phyloP scores from a whole-genome alignment of 2,888 invertebrate genomes.

The Synanthedon myopaeformis region DNA sequence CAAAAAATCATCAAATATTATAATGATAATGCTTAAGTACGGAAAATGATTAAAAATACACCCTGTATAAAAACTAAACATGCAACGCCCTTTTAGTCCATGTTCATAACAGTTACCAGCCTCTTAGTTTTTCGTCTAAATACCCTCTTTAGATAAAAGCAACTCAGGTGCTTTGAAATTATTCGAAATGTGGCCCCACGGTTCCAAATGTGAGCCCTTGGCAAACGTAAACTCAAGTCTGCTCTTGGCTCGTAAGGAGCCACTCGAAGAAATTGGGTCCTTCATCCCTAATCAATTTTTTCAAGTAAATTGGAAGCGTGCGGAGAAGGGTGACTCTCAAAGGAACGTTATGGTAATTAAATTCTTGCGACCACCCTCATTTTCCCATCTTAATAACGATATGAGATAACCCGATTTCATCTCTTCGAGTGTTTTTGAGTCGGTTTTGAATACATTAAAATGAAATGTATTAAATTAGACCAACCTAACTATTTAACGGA shows the following conservation, averaged over 20 bases:
- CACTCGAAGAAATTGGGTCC: slow-evolving; percentile 8
- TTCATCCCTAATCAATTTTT: slow-evolving; percentile 15
- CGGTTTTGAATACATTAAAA: no score
- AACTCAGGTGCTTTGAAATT: slow-evolving; percentile 9
- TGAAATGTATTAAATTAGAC: no score
- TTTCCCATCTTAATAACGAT: no score
- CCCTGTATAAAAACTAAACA: no score
- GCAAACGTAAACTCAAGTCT: slow-evolving; percentile 9
- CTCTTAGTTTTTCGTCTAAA: slow-evolving; percentile 3
- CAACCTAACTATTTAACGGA: no score
- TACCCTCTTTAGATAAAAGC: slow-evolving; percentile 15
- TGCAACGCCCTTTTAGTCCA: not conserved
- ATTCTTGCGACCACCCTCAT: not conserved
- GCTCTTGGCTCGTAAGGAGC: slow-evolving; percentile 9
- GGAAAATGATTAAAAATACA: no score
- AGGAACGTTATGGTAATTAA: not conserved
- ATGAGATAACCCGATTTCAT: no score
- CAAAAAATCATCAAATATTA: no score
- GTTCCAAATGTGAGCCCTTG: not conserved
- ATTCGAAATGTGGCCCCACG: slow-evolving; percentile 11
- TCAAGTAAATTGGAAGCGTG: slow-evolving; percentile 10
- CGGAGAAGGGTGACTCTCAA: not conserved
- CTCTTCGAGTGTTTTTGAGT: no score
- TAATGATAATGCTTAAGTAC: no score
- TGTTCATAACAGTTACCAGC: not conserved